These are phyloP conservation scores for Lucilia sericata DNA, from an alignment of 1,140 invertebrate species.

Conservation along the genomic window DNA sequence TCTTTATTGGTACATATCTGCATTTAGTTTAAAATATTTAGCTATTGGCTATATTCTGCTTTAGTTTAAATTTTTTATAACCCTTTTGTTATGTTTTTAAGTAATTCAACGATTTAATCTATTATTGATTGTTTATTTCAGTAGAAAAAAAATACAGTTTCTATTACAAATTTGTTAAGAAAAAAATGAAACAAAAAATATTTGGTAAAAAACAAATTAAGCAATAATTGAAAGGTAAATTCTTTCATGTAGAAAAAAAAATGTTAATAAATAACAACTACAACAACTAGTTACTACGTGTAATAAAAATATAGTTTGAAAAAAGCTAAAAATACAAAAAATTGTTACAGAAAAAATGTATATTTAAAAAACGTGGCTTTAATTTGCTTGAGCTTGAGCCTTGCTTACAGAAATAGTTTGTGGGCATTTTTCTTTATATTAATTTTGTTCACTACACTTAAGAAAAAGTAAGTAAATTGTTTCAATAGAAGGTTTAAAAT, in stretches of 20 bases:
- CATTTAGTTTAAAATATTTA: too few relatives aligned
- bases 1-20: too few relatives aligned
- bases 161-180: slow-evolving; percentile 6
- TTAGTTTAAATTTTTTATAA: not conserved
- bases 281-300: not conserved
- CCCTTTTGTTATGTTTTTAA: not conserved
- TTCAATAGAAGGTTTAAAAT: too few relatives aligned
- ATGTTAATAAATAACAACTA: slow-evolving; percentile 40
- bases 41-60: too few relatives aligned
- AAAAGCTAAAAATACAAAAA: not conserved
- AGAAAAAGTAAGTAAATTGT: too few relatives aligned
- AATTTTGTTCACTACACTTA: too few relatives aligned
- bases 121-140: not conserved
- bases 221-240: slow-evolving; percentile 42
- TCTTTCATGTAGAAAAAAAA: slow-evolving; percentile 43
- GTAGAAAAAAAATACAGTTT: not conserved
- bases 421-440: too few relatives aligned
- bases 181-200: not conserved
- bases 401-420: too few relatives aligned
- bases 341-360: not conserved
- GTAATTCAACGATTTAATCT: not conserved
- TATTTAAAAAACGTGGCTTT: too few relatives aligned
- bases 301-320: not conserved
- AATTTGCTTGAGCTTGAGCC: too few relatives aligned
- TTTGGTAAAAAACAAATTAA: slow-evolving; percentile 20